These are phyloP conservation scores for Barnardius zonarius DNA, from an alignment of 2,113 vertebrate species.

Conservation along the genomic window DNA sequence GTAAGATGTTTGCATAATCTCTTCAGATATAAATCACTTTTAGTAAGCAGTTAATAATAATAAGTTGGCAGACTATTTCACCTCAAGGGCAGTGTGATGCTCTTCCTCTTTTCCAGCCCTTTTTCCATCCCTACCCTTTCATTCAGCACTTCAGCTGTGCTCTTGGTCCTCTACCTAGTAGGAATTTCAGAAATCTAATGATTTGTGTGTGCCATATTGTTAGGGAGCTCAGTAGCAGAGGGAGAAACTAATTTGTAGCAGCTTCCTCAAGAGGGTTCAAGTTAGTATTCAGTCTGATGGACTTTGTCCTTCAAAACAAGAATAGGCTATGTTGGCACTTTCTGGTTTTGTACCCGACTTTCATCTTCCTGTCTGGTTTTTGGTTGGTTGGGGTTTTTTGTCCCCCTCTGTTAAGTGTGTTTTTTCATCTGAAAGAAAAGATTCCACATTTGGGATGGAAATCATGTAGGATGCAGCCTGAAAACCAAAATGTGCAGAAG, in stretches of 20 bases:
- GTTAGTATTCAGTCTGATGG: background rate
- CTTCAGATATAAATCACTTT: background rate
- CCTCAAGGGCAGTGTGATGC: background rate
- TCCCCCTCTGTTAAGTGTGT: background rate
- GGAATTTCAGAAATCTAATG: background rate
- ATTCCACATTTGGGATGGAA: background rate
- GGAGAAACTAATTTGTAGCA: background rate
- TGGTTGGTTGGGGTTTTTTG: background rate
- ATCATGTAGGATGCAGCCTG: background rate
- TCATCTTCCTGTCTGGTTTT: background rate
- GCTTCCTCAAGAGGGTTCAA: background rate
- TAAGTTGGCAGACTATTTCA: background rate
- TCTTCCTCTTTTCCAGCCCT: background rate
- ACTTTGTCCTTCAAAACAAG: background rate
- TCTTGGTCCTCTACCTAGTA: background rate
- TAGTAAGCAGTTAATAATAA: background rate
- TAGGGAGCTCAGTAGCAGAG: background rate
- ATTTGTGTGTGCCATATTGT: background rate
- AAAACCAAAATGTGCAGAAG: background rate
- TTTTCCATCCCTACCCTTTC: background rate
- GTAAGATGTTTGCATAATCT: conserved; percentile 64
- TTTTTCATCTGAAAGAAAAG: background rate
- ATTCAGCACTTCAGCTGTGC: background rate
- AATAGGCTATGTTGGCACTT: background rate
- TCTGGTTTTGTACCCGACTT: background rate